Percentiles rank a stretch among this genome's conserved stretches.
phyloP scores from a whole-genome alignment of 2,888 invertebrate genomes.

The Tribolium freemani region DNA sequence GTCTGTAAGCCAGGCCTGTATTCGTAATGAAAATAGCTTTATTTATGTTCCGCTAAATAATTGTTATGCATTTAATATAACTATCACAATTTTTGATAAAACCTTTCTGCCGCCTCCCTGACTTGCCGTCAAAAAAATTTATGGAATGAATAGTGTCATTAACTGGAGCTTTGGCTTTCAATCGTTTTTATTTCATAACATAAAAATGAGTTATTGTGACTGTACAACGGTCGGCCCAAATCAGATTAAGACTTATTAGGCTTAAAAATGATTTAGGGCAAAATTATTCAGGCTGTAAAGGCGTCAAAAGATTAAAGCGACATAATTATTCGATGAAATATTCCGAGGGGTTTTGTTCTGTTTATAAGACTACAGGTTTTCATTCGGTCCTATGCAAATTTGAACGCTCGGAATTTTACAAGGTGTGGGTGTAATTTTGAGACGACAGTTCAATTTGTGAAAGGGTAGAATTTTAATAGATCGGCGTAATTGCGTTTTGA shows the following conservation, averaged over 20 bases:
- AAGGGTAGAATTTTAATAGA: constrained; percentile 8
- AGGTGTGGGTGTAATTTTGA: constrained; percentile 2
- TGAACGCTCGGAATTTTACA: constrained; percentile 5
- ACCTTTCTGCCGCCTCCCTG: no score
- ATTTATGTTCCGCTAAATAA: no score
- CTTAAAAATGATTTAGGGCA: constrained; percentile 6
- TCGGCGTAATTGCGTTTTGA: constrained; percentile 3
- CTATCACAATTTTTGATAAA: no score
- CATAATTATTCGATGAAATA: constrained; percentile 4
- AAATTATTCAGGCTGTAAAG: constrained; percentile 12
- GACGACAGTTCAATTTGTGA: constrained; percentile 9
- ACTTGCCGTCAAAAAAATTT: no score
- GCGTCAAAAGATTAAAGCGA: constrained; percentile 15
- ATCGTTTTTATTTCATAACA: background rate
- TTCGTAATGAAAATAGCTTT: no score
- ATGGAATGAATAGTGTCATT: no score
- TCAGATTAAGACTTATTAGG: constrained; percentile 13
- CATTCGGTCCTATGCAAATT: constrained; percentile 1
- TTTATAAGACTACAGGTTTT: constrained; percentile 1
- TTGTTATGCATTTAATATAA: no score
- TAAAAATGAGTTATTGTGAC: background rate
- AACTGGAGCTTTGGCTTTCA: no score
- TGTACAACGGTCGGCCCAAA: background rate
- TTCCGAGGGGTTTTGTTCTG: background rate
- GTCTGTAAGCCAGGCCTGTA: no score